Conservation (phyloP, 2,113 vertebrate genomes). For the Polyodon spathula region DNA sequence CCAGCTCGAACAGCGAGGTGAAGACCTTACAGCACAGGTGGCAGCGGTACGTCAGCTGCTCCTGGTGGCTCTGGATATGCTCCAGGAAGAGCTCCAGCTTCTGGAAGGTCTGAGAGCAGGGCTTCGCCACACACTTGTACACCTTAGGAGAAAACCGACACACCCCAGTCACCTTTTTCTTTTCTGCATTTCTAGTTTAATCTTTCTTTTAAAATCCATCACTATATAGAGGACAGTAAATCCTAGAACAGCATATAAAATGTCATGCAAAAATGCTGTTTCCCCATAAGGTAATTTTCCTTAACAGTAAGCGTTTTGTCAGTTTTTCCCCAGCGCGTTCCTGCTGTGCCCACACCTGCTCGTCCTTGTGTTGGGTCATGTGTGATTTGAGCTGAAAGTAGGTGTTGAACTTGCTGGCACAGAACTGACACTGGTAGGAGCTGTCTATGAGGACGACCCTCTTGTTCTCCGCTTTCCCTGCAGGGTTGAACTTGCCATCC, state of each 20-base stretch:
- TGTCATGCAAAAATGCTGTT: not conserved
- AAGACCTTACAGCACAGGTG: slow-evolving; percentile 93
- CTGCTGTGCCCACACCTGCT: slow-evolving; percentile 70
- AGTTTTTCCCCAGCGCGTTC: no score
- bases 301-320: no score
- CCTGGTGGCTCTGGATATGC: slow-evolving; percentile 92
- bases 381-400: slow-evolving; percentile 98
- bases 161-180: no score
- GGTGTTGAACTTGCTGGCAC: slow-evolving; percentile 78
- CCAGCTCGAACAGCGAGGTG: slow-evolving; percentile 84
- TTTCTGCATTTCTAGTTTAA: no score
- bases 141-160: slow-evolving; percentile 59
- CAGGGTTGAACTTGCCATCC: slow-evolving; percentile 41
- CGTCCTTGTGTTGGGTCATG: slow-evolving; percentile 92
- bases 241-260: not conserved
- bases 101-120: slow-evolving; percentile 87
- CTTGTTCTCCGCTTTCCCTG: slow-evolving; percentile 54
- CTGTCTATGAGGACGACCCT: slow-evolving; percentile 84
- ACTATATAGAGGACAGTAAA: slow-evolving; percentile 5
- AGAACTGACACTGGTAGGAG: slow-evolving; percentile 98
- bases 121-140: slow-evolving; percentile 91
- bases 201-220: no score
- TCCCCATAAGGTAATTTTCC: no score
- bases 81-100: slow-evolving; percentile 89
- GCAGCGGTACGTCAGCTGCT: slow-evolving; percentile 93